A percentile compares a stretch with the other conserved stretches of the same genome.
phyloP scores from a whole-genome alignment of 2,113 vertebrate species.

The Entelurus aequoreus region DNA sequence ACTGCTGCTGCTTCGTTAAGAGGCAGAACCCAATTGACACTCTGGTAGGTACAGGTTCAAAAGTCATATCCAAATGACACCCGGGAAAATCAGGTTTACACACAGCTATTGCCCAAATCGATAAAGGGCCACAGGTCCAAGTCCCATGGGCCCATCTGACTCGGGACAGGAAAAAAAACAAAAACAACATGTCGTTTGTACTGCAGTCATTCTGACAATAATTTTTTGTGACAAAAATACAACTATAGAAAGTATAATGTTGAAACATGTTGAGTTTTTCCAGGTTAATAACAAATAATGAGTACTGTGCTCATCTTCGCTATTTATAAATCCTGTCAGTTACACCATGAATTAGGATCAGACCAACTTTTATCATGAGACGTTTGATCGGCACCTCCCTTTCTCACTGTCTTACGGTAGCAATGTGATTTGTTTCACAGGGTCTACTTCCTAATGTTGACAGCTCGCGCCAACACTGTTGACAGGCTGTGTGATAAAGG shows the following conservation, averaged over 20 bases:
- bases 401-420: slow-evolving; percentile 29
- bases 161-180: slow-evolving; percentile 23
- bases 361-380: slow-evolving; percentile 1
- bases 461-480: slow-evolving; percentile 19
- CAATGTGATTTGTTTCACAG: slow-evolving; percentile 19
- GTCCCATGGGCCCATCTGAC: slow-evolving; percentile 37
- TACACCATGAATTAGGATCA: too few relatives aligned
- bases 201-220: too few relatives aligned
- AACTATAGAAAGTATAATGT: too few relatives aligned
- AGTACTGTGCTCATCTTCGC: too few relatives aligned
- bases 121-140: slow-evolving; percentile 55
- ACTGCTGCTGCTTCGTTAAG: slow-evolving; percentile 44
- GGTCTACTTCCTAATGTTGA: slow-evolving; percentile 34
- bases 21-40: slow-evolving; percentile 48
- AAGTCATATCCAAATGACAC: slow-evolving; percentile 59
- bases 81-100: slow-evolving; percentile 49
- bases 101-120: slow-evolving; percentile 43
- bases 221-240: too few relatives aligned
- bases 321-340: too few relatives aligned
- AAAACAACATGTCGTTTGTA: not conserved
- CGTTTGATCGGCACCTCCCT: slow-evolving; percentile 30
- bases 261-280: too few relatives aligned
- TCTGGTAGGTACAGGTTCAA: slow-evolving; percentile 38
- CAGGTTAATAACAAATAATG: too few relatives aligned
- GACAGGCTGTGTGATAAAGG: slow-evolving; percentile 27